Evolutionary conservation across 2,113 vertebrate genomes (phyloP), one percentile per base, ranked within the genome.

Genomic region (Cheilinus undulatus): DNA sequence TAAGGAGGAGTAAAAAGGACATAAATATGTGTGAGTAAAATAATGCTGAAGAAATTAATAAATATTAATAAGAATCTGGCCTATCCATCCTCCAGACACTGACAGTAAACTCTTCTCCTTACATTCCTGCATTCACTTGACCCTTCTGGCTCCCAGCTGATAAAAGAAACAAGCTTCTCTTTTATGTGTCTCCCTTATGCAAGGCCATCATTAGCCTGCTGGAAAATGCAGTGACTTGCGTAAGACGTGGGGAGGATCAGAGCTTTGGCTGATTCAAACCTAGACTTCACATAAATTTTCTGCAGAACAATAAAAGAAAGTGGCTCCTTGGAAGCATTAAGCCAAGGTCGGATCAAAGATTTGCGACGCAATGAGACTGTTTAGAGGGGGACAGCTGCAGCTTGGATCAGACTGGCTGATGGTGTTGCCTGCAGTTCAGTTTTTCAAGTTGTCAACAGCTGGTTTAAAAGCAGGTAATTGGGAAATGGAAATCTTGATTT

Each of bases 121-220:
- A 77, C 84, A 90, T 89, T 82, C 73, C 83, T 85, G 69, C 20
- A 75, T 77, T 63, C 75, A 78, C 85, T 70, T 67, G 65, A 74
- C 52, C 69, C 43, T 70, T 53, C 63, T 20, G 73, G 69, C 79
- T 80, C 48, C 73, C 73, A 69, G 76, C 82, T 85, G 88, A 91
- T 81, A 81, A 81, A 87, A 86, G 82, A 80, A 78, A 86, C 76
- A 84, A 79, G 64, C 72, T 74, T 78, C 45, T 30, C 84, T 91
- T 90, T 89, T 75, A 89, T 88, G 81, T 85, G 59, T 73, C 63
- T 53, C 81, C 69, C 73, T 86, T 86, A 80, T 78, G 75, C 83
- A 86, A 85, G 86, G 79, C 82, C 78, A 76, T 86, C 77, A 86
- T 87, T 85, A 85, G 83, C 56, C 63, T 53, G 42, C 58, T 73